Conservation (phyloP, 2,113 vertebrate species). For the Anhinga anhinga region DNA sequence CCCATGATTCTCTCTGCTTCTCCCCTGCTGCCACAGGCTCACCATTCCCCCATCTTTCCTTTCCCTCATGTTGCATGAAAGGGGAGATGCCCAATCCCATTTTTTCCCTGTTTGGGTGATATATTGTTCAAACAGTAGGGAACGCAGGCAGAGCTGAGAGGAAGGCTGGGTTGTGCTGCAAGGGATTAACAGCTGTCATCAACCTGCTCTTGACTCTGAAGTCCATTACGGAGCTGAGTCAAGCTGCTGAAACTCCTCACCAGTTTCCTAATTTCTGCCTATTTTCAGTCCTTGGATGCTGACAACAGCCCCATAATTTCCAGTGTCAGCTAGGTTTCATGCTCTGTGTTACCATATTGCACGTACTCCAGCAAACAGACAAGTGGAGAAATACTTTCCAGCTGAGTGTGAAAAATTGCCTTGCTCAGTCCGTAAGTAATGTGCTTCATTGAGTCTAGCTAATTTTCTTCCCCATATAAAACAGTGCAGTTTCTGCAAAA, state of each 20-base stretch:
- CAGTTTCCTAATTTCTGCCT: slow-evolving; percentile 24
- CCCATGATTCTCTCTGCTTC: neutral
- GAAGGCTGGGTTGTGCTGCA: neutral
- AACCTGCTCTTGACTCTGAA: slow-evolving; percentile 9
- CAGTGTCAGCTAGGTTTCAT: neutral
- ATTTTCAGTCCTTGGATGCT: slow-evolving; percentile 21
- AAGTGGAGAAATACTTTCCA: slow-evolving; percentile 46
- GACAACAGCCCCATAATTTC: slow-evolving; percentile 17
- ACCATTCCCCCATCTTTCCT: neutral
- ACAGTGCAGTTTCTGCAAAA: slow-evolving; percentile 38
- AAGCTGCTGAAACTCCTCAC: slow-evolving; percentile 6
- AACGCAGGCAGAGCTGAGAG: neutral
- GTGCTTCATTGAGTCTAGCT: neutral
- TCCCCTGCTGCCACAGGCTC: neutral
- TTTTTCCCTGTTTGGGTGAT: neutral
- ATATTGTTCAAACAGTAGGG: neutral
- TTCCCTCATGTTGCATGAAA: neutral
- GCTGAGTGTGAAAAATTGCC: slow-evolving; percentile 37
- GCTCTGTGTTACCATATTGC: neutral
- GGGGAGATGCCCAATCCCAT: neutral
- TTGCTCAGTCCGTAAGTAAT: neutral
- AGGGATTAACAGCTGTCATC: slow-evolving; percentile 28
- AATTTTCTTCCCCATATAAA: slow-evolving; percentile 37
- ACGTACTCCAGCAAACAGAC: neutral
- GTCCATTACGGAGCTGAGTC: neutral